Base-by-base conservation (phyloP, 2,888 invertebrate species). In the Crocallis elinguaria region DNA sequence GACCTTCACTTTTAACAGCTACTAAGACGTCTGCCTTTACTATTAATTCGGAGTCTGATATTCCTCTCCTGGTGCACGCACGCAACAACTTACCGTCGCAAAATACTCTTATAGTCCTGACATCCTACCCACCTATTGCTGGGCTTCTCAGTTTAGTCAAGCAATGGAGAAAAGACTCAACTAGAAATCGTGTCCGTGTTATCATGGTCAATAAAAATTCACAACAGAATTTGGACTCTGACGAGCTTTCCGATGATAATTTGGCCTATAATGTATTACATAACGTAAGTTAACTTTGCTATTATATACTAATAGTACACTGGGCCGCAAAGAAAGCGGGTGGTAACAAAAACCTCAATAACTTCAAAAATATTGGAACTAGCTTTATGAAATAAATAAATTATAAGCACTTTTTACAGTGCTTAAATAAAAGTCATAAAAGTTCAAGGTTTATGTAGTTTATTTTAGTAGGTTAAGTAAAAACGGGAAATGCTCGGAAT, bases 111-210 rank as follows among this genome's bases (percentile, higher is more conserved):
- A 42, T 70, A 0, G 50, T 73, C 7, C 35, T 71, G 21, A 11
- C 71, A 0, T 35, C 58, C 7, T 62, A 70, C 19, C 71, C 71
- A 6, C 12, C 62, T 7, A 49, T 60, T 1, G 16, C 44, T 3
- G 64, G 63, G 3, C 57, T 71, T n/a, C 63, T 59, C 7, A 51
- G 66, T n/a, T 51, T 73, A 4, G 39, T 73, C 3, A 52, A 11
- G 1, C 13, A 32, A 11, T 73, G 73, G 73, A 57, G 68, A 19
- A 59, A 29, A 42, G 64, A 66, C 36, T 2, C 38, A 7, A 49
- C 27, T 17, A 49, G 50, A 11, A 73, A 65, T 16, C 55, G 61
- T 23, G 44, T 72, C 3, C 19, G 60, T 25, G 4, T 71, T 1
- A 29, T 71, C 0, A 56, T 64, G 55, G 39, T 64, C 1, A 42